A percentile compares a stretch with the other conserved stretches of the same genome.
Conservation (phyloP, 2,113 vertebrate genomes). For the Dipodomys ordii region DNA sequence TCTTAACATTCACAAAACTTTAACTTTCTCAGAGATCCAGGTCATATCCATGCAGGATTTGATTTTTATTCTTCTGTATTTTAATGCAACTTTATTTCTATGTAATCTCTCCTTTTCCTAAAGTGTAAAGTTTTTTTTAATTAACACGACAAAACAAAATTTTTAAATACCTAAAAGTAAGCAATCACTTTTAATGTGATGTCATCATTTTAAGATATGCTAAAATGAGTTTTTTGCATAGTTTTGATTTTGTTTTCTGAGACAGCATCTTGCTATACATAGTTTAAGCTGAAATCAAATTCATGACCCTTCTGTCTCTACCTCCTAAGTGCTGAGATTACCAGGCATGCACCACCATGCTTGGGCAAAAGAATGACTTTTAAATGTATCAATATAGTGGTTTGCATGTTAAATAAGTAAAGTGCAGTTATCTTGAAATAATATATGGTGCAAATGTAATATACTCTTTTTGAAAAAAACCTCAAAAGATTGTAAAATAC, state of each 20-base stretch:
- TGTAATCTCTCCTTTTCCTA: slow-evolving; percentile 6
- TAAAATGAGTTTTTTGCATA: neutral
- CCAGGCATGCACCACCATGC: neutral
- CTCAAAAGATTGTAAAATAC: neutral
- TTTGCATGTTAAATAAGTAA: neutral
- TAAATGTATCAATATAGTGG: neutral
- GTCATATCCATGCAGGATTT: neutral
- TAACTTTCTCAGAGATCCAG: slow-evolving; percentile 6
- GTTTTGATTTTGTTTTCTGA: too few species aligned
- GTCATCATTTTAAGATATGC: neutral
- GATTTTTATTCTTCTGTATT: neutral
- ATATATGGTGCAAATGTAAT: neutral
- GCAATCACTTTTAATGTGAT: neutral
- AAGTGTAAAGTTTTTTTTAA: slow-evolving; percentile 32
- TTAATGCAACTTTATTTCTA: neutral
- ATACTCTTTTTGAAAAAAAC: neutral
- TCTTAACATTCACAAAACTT: neutral
- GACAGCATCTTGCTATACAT: too few species aligned
- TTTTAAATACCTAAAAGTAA: slow-evolving; percentile 21
- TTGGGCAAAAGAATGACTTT: neutral
- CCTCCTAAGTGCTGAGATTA: neutral
- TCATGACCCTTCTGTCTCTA: too few species aligned
- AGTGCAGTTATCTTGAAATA: neutral
- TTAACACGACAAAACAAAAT: neutral
- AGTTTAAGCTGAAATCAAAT: too few species aligned